Percentiles rank a stretch among this genome's conserved stretches.
Conservation (phyloP, 2,113 vertebrate genomes). For the Pandion haliaetus region DNA sequence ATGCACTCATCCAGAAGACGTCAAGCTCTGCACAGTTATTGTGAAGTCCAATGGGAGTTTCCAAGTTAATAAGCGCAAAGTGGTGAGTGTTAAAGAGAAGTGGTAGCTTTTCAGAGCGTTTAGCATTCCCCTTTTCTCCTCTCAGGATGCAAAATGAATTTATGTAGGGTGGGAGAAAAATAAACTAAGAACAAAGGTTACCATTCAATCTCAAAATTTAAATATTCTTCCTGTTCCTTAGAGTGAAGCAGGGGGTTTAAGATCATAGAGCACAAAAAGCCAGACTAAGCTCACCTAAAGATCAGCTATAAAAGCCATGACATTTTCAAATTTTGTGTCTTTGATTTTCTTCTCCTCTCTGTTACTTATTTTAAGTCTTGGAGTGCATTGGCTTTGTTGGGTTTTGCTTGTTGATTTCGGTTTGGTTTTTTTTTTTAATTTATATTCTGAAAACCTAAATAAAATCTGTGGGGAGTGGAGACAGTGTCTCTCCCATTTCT, state of each 20-base stretch:
- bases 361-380: not conserved
- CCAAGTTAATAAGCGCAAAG: constrained; percentile 94
- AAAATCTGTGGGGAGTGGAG: not conserved
- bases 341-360: not conserved
- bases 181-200: constrained; percentile 47
- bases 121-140: not conserved
- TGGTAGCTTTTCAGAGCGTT: not conserved
- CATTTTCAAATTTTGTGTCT: constrained; percentile 14
- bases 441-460: not conserved
- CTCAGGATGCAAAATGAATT: not conserved
- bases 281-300: constrained; percentile 40
- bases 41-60: constrained; percentile 96
- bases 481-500: not conserved
- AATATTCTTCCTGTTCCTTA: constrained; percentile 25
- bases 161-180: constrained; percentile 14
- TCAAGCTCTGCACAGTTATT: constrained; percentile 94
- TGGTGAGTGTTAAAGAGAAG: constrained; percentile 80
- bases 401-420: not conserved
- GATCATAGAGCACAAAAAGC: not conserved
- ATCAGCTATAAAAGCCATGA: constrained; percentile 39
- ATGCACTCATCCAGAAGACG: constrained; percentile 96
- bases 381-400: not conserved
- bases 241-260: constrained; percentile 42
- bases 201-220: not conserved
- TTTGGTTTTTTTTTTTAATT: not conserved